Evolutionary conservation across 2,113 vertebrate genomes (phyloP).

Genomic region (Hoplias malabaricus): DNA sequence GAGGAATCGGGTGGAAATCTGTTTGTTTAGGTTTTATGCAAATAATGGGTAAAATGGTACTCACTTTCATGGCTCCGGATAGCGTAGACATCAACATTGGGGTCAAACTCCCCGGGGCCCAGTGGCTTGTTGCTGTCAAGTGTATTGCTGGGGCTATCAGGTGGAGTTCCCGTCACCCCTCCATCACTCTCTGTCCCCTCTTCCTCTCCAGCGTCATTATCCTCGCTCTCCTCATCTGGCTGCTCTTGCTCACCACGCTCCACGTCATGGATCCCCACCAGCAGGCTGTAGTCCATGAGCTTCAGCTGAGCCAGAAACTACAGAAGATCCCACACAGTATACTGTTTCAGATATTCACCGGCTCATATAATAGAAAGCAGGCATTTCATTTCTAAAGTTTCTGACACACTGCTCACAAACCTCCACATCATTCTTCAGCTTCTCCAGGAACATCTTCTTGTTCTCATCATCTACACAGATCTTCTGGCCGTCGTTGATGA

Average conservation of each 20-base stretch:
- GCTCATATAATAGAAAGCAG: no score
- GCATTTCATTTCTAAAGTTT: neutral
- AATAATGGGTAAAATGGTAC: slow-evolving; percentile 42
- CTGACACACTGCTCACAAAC: slow-evolving; percentile 64
- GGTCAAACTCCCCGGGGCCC: slow-evolving; percentile 93
- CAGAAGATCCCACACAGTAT: neutral
- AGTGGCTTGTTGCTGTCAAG: slow-evolving; percentile 89
- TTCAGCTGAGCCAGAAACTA: slow-evolving; percentile 94
- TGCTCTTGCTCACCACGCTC: slow-evolving; percentile 94
- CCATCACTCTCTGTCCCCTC: slow-evolving; percentile 90
- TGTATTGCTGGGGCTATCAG: slow-evolving; percentile 94
- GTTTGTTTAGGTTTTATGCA: neutral
- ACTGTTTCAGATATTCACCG: neutral
- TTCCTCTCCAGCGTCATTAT: slow-evolving; percentile 75
- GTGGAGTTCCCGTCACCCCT: slow-evolving; percentile 81
- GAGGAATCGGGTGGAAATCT: neutral
- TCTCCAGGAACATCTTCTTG: slow-evolving; percentile 87
- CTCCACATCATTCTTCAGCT: slow-evolving; percentile 88
- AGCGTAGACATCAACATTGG: slow-evolving; percentile 93
- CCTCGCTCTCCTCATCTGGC: slow-evolving; percentile 88
- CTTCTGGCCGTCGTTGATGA: slow-evolving; percentile 89
- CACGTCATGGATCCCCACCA: slow-evolving; percentile 94
- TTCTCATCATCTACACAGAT: slow-evolving; percentile 84
- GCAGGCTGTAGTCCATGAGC: slow-evolving; percentile 97
- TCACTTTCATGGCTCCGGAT: slow-evolving; percentile 94